Base-by-base conservation (phyloP, 2,113 vertebrate genomes). In the Leptobrachium ailaonicum region DNA sequence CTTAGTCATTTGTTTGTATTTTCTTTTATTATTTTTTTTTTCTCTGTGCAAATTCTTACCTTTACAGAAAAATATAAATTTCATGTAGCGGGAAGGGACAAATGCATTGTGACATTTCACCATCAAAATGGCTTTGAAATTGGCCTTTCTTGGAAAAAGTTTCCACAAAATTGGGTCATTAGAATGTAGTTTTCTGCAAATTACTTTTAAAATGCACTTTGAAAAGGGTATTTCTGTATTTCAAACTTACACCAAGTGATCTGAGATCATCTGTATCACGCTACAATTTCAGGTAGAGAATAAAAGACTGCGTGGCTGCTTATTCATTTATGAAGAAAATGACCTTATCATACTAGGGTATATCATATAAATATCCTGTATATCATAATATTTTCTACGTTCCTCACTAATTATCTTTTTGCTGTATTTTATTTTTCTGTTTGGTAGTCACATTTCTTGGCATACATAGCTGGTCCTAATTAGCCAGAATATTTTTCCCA, bases 81-180 rank as follows among this genome's bases (percentile, higher is more conserved):
- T 73, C 63, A 66, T 41, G 54, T 45, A 64, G 71, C 71, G 54
- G 62, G 50, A 73, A 64, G 71, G 63, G 71, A 73, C 71, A 80
- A 67, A 67, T 79, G 47, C 50, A 67, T 67, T 44, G 40, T 73
- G 62, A 80, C 70, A 80, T 80, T 66, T 73, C 73, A 58, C 71
- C 70, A 67, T 73, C 67, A 73, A 80, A 80, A 80, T 80, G 63
- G 67, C 77, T 80, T 66, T 66, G 47, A 80, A 80, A 80, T 80
- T 80, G 70, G 60, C 62, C 47, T 73, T 73, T 66, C 50, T 40
- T 73, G 41, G 77, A 4, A 54, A 79, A 73, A 80, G 54, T 71
- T 78, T 62, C 56, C 32, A 63, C 67, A 60, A 69, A 77, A 77
- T 78, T 69, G 76, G 53, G 76, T 71, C 76, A 78, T 71, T 78